These are phyloP conservation scores for Pantherophis alleghaniensis DNA, from an alignment of 2,797 vertebrate species.

Conservation along the genomic window DNA sequence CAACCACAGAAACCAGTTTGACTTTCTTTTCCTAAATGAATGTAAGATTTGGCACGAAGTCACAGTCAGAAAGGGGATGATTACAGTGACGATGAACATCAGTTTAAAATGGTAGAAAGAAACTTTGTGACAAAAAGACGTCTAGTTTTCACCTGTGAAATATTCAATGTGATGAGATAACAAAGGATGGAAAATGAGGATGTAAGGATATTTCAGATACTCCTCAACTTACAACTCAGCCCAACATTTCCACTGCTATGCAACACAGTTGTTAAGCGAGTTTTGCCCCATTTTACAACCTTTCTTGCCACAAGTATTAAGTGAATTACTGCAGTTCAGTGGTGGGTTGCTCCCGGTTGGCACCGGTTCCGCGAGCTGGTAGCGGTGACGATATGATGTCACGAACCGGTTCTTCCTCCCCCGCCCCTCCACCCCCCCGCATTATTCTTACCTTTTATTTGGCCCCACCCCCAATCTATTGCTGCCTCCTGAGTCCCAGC, in stretches of 20 bases:
- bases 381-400: too few species aligned
- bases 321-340: not conserved
- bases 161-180: not conserved
- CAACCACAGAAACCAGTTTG: not conserved
- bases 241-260: not conserved
- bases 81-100: not conserved
- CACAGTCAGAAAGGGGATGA: not conserved
- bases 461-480: too few species aligned
- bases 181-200: not conserved
- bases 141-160: not conserved
- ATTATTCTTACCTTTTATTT: too few species aligned
- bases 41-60: not conserved
- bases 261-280: not conserved
- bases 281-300: not conserved
- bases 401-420: too few species aligned
- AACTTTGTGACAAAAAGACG: not conserved
- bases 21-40: not conserved
- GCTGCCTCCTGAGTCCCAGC: too few species aligned
- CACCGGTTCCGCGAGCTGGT: too few species aligned
- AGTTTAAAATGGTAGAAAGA: not conserved
- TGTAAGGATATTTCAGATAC: not conserved
- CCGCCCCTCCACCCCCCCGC: too few species aligned
- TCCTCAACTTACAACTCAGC: not conserved
- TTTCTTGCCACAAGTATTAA: not conserved
- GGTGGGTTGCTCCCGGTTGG: too few species aligned